Evolutionary conservation across 1,140 invertebrate genomes (phyloP).

Genomic region (Theocolax elegans): DNA sequence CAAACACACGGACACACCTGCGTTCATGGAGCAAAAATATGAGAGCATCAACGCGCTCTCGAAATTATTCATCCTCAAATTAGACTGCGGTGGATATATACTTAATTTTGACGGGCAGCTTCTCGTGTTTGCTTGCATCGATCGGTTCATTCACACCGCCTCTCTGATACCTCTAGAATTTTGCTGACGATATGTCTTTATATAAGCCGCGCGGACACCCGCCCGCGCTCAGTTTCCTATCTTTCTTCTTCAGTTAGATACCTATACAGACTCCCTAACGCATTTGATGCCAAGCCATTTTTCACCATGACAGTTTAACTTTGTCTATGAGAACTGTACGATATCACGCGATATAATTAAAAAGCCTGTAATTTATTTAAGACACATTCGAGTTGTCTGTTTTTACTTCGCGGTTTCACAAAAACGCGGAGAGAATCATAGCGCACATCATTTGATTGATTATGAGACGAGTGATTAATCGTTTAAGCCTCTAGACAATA

Average conservation of each 20-base stretch:
- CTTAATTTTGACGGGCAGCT: slow-evolving; percentile 6
- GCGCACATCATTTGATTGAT: too few relatives aligned
- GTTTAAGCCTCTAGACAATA: too few relatives aligned
- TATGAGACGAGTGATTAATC: too few relatives aligned
- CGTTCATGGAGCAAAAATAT: too few relatives aligned
- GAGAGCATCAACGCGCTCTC: not conserved
- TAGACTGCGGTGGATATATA: not conserved
- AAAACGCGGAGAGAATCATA: too few relatives aligned
- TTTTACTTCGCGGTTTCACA: too few relatives aligned
- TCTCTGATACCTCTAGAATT: not conserved
- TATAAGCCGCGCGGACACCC: not conserved
- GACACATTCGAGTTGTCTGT: too few relatives aligned
- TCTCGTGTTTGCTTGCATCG: slow-evolving; percentile 24
- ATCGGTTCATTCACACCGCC: slow-evolving; percentile 5
- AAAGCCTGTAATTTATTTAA: not conserved
- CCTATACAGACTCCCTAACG: too few relatives aligned
- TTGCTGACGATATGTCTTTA: not conserved
- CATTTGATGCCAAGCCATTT: not conserved
- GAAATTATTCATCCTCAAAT: slow-evolving; percentile 21
- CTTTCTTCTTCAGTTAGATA: too few relatives aligned
- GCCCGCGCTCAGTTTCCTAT: not conserved
- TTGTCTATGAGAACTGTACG: not conserved
- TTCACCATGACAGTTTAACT: not conserved
- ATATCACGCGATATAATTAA: not conserved
- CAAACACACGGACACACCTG: too few relatives aligned